Evolutionary conservation across 2,797 vertebrate species (phyloP).

Genomic region (Smutsia gigantea): DNA sequence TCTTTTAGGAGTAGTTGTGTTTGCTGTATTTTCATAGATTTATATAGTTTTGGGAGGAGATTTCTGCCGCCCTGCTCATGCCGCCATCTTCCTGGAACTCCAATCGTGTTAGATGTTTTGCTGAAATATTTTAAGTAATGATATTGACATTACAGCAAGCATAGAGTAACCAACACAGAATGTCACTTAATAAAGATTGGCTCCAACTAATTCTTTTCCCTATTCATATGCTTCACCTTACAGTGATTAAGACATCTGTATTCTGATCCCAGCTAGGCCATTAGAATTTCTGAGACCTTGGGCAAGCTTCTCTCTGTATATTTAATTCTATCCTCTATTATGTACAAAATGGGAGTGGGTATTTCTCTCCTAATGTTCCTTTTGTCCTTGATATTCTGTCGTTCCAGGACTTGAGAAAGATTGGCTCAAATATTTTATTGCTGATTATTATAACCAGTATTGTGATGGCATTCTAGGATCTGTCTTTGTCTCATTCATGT

Average conservation of each 20-base stretch:
- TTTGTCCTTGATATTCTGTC: neutral
- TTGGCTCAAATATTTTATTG: neutral
- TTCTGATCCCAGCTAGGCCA: neutral
- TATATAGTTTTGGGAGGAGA: too few species aligned
- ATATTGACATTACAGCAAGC: neutral
- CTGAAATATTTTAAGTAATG: neutral
- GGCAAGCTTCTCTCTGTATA: neutral
- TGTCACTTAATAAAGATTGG: neutral
- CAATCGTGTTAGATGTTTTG: neutral
- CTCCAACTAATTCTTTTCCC: conserved; percentile 1
- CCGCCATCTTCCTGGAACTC: too few species aligned
- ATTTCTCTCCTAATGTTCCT: neutral
- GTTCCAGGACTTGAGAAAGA: neutral
- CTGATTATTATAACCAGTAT: neutral
- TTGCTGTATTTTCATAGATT: too few species aligned
- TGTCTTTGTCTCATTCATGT: neutral
- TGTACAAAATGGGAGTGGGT: neutral
- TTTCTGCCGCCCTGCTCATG: too few species aligned
- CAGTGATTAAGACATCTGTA: neutral
- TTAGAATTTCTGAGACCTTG: conserved; percentile 11
- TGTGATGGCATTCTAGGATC: neutral
- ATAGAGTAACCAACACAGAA: neutral
- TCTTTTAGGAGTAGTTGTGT: too few species aligned
- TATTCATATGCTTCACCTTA: neutral
- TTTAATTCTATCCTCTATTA: conserved; percentile 19